These are phyloP conservation scores for Corythaixoides concolor DNA, from an alignment of 2,113 vertebrate species.

Conservation along the genomic window DNA sequence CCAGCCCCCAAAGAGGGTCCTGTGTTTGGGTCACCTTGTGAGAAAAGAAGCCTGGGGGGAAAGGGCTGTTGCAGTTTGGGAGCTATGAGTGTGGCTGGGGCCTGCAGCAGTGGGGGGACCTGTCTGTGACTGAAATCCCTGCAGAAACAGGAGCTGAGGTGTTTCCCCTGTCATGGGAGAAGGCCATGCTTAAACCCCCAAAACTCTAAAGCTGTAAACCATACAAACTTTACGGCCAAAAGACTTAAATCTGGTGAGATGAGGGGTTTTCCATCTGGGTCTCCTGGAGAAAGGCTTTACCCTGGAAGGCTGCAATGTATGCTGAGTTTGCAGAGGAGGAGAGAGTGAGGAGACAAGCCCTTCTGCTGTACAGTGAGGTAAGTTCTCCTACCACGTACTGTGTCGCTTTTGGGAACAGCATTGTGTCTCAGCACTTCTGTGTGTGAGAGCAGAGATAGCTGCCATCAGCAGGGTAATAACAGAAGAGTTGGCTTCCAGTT, in stretches of 20 bases:
- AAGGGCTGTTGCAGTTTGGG: fast-evolving
- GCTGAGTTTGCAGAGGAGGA: not conserved
- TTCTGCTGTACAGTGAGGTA: not conserved
- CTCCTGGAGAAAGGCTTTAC: not conserved
- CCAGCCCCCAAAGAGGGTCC: not conserved
- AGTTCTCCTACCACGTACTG: fast-evolving
- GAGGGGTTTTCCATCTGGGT: fast-evolving
- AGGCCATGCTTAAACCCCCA: fast-evolving
- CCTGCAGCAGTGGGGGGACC: fast-evolving
- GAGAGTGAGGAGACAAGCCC: not conserved
- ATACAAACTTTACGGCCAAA: not conserved
- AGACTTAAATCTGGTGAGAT: not conserved
- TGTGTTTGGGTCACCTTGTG: fast-evolving
- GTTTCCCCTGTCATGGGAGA: fast-evolving
- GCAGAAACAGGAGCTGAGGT: not conserved
- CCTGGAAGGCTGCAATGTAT: not conserved
- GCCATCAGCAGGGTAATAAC: fast-evolving
- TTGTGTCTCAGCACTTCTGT: not conserved
- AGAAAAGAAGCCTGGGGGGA: fast-evolving
- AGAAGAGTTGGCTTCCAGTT: not conserved
- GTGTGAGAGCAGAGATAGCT: not conserved
- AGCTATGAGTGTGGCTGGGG: fast-evolving
- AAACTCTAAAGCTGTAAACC: not conserved
- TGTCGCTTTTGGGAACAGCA: fast-evolving
- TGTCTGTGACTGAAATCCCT: fast-evolving